phyloP scores from a whole-genome alignment of 2,113 vertebrate species.

The Notarius quadriscutis region DNA sequence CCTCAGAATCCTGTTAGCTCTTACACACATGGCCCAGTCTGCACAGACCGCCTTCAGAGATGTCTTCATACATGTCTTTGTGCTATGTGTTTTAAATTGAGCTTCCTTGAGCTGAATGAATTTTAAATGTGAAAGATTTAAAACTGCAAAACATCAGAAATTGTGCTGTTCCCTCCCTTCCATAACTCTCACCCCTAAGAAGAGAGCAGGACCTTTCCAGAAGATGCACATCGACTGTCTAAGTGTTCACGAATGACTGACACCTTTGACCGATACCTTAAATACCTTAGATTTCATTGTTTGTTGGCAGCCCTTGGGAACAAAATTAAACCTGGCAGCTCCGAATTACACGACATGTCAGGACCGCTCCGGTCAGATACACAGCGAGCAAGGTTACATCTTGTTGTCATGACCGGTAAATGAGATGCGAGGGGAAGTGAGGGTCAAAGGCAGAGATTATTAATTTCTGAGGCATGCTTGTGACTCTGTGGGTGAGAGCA shows the following conservation, averaged over 20 bases:
- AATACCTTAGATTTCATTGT: conserved; percentile 50
- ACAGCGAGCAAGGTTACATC: conserved; percentile 13
- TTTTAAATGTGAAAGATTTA: neutral
- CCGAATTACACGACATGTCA: conserved; percentile 55
- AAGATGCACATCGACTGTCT: neutral
- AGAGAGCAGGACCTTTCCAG: neutral
- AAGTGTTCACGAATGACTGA: conserved; percentile 45
- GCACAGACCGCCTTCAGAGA: too few species aligned
- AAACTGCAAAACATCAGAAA: neutral
- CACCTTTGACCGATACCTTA: conserved; percentile 38
- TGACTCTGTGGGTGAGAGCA: conserved; percentile 20
- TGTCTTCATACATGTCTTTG: neutral
- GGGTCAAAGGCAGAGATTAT: conserved; percentile 28
- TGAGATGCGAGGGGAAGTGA: conserved; percentile 21
- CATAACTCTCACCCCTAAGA: neutral
- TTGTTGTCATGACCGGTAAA: conserved; percentile 53
- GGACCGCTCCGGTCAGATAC: conserved; percentile 30
- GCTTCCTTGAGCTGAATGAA: neutral
- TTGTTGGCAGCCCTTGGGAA: conserved; percentile 48
- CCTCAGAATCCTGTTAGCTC: conserved; percentile 31
- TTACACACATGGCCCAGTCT: neutral
- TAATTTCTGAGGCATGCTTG: conserved; percentile 47
- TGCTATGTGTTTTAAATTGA: neutral
- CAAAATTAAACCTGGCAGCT: conserved; percentile 51
- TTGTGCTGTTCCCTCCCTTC: neutral